Evolutionary conservation across 2,113 vertebrate genomes (phyloP).

Genomic region (Lepus timidus): DNA sequence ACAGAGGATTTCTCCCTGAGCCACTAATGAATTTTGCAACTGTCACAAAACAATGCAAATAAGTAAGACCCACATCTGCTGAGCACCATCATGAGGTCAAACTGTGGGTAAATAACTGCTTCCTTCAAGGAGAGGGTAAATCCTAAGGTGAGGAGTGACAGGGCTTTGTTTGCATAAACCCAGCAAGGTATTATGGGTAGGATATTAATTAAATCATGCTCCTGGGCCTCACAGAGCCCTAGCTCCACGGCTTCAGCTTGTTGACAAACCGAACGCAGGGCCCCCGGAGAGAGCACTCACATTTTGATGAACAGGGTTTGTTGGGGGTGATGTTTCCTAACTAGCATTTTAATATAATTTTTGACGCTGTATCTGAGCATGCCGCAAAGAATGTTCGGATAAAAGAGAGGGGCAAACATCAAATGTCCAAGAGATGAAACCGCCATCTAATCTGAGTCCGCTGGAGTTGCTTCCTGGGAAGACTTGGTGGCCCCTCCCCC

Average conservation of each 20-base stretch:
- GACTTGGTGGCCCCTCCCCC: neutral
- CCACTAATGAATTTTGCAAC: conserved; percentile 87
- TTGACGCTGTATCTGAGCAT: conserved; percentile 69
- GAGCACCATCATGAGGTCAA: conserved; percentile 81
- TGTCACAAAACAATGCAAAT: conserved; percentile 85
- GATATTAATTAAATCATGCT: conserved; percentile 84
- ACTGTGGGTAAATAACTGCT: conserved; percentile 77
- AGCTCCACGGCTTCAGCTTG: conserved; percentile 75
- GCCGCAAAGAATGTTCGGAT: conserved; percentile 52
- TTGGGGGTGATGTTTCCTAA: conserved; percentile 78
- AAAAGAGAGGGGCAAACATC: conserved; percentile 62
- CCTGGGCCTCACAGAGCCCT: conserved; percentile 72
- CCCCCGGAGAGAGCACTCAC: conserved; percentile 76
- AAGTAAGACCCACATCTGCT: conserved; percentile 81
- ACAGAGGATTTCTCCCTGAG: conserved; percentile 83
- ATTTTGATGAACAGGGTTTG: conserved; percentile 80
- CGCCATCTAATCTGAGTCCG: conserved; percentile 30
- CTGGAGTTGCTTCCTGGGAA: conserved; percentile 30
- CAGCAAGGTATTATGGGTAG: conserved; percentile 75
- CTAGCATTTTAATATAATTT: conserved; percentile 67
- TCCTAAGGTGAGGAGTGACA: conserved; percentile 69
- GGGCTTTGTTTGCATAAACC: conserved; percentile 72
- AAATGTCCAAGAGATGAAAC: conserved; percentile 59
- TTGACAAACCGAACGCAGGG: conserved; percentile 79
- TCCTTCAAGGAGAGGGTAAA: conserved; percentile 84